phyloP scores from a whole-genome alignment of 2,113 vertebrate genomes.

The Myiagra hebetior region DNA sequence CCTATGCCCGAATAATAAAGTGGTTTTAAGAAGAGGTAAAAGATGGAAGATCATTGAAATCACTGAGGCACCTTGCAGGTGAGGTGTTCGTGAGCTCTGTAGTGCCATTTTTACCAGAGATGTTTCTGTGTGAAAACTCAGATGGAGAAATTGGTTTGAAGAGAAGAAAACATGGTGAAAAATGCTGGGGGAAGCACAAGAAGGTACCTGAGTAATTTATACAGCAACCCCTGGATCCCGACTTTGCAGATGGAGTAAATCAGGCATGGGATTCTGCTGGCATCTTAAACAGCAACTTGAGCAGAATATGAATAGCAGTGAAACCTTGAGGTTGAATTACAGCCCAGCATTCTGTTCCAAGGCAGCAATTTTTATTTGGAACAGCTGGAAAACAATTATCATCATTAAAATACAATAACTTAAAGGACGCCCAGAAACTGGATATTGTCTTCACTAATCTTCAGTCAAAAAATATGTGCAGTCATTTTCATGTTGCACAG shows the following conservation, averaged over 20 bases:
- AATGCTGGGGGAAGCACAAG: neutral
- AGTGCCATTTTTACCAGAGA: neutral
- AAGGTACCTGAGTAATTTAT: neutral
- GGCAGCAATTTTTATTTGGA: slow-evolving; percentile 1
- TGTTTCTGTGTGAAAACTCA: neutral
- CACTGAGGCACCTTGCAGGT: neutral
- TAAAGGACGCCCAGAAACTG: slow-evolving; percentile 8
- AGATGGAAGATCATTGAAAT: neutral
- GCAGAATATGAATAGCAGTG: neutral
- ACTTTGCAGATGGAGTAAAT: neutral
- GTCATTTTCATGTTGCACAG: neutral
- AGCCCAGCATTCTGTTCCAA: neutral
- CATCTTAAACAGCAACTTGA: neutral
- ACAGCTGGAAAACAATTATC: slow-evolving; percentile 42
- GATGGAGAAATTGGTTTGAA: neutral
- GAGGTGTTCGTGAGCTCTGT: neutral
- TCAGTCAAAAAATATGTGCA: slow-evolving; percentile 9
- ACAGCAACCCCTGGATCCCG: neutral
- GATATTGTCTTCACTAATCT: neutral
- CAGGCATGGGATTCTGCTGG: neutral
- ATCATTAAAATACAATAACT: slow-evolving; percentile 15
- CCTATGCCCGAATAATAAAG: neutral
- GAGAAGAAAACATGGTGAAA: neutral
- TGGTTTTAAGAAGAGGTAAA: neutral
- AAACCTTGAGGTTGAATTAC: slow-evolving; percentile 38